Evolutionary conservation across 2,113 vertebrate genomes (phyloP).

Genomic region (Pionites leucogaster): DNA sequence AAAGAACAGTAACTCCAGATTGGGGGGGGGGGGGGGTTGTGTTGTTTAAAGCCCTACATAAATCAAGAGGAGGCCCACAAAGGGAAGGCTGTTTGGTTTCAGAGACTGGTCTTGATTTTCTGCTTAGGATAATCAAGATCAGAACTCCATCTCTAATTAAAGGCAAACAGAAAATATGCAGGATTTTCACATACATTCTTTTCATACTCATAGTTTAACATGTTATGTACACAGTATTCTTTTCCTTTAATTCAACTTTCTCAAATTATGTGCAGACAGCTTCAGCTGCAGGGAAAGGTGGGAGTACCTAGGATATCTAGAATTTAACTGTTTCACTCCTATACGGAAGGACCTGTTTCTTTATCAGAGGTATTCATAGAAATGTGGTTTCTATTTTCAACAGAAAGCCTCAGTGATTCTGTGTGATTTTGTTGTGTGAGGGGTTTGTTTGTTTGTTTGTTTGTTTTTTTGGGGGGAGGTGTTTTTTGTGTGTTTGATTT

Average conservation of each 20-base stretch:
- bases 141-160: slow-evolving; percentile 80
- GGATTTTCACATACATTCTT: slow-evolving; percentile 71
- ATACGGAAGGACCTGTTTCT: not conserved
- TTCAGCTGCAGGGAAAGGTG: slow-evolving; percentile 43
- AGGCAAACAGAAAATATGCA: slow-evolving; percentile 73
- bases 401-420: not conserved
- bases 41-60: slow-evolving; percentile 59
- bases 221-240: slow-evolving; percentile 44
- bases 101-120: slow-evolving; percentile 70
- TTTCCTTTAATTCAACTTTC: slow-evolving; percentile 49
- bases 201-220: slow-evolving; percentile 63
- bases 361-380: not conserved
- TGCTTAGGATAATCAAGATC: slow-evolving; percentile 72
- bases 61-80: slow-evolving; percentile 65
- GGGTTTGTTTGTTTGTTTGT: not conserved
- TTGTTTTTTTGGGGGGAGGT: rapidly evolving
- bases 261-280: slow-evolving; percentile 51
- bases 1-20: no score
- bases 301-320: slow-evolving; percentile 8
- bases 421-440: not conserved
- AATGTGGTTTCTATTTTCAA: not conserved
- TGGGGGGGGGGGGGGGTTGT: not conserved
- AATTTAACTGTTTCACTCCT: slow-evolving; percentile 48
- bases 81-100: slow-evolving; percentile 66
- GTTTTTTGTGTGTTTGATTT: not conserved